A percentile compares a stretch with the other conserved stretches of the same genome.
These are phyloP conservation scores for Limnephilus rhombicus DNA, from an alignment of 2,888 invertebrate species.

Conservation along the genomic window DNA sequence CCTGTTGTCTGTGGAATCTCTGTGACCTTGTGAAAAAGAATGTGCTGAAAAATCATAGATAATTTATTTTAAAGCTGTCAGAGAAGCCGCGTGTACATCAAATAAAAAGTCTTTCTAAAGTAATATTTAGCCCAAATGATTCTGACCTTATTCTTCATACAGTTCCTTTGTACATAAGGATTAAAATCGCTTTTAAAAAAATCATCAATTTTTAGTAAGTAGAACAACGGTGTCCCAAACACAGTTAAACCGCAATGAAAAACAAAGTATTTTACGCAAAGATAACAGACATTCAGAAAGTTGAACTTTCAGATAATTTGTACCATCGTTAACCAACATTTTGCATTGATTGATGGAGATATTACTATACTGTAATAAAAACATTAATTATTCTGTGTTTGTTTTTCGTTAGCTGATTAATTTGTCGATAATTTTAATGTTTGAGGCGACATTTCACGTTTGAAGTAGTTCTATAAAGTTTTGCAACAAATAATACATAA, in stretches of 20 bases:
- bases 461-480: neutral
- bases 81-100: no score
- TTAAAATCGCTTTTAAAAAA: no score
- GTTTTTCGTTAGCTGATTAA: neutral
- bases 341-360: neutral
- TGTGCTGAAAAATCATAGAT: no score
- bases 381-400: neutral
- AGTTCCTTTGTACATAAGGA: no score
- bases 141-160: no score
- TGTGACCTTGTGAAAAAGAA: no score
- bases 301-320: neutral
- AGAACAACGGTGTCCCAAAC: no score
- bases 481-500: neutral
- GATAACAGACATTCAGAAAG: neutral
- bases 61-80: no score
- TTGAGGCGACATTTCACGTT: neutral
- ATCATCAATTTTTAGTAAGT: no score
- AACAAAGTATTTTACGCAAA: neutral
- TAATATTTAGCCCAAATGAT: no score
- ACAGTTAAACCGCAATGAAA: neutral
- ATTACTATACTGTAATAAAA: neutral
- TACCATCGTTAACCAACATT: neutral
- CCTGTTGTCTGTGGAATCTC: no score
- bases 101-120: no score
- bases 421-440: neutral